Evolutionary conservation across 1,140 invertebrate genomes (phyloP), one percentile per base, ranked within the genome.

Genomic region (Drosophila miranda): DNA sequence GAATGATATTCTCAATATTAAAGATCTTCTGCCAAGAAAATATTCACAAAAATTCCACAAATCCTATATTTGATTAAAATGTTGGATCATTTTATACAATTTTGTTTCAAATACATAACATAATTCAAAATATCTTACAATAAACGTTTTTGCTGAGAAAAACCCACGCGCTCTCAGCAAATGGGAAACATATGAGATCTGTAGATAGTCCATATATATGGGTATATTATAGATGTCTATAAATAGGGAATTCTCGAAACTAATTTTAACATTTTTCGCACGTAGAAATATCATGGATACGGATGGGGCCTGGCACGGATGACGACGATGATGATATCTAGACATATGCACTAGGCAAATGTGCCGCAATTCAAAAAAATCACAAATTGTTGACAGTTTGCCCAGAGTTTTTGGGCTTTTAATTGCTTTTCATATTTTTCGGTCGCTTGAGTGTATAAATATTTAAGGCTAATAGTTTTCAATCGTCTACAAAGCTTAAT

Each of bases 281-380:
- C 73, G 77, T 81, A 81, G 66, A 59, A 53, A 60, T 51, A 43
- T 52, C 60, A 45, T 54, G 60, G 66, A 55, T 42, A 55, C 26
- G 53, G 42, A 14, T 42, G 46, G 11, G 60, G 34, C 43, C 56
- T 49, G 34, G 43, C 21, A 23, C 13, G 19, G 19, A 41, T 21
- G 50, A 53, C 5, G 23, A 26, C 13, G 69, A 72, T 49, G 72
- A 80, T 73, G 53, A 73, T 69, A 63, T 62, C 60, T 77, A 60
- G 77, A 77, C 81, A 81, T 64, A 77, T 84, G 77, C n/a, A n/a
- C n/a, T n/a, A n/a, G n/a, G n/a, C 77, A 69, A 86, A 86, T 80
- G 51, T 80, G 51, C 53, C 72, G 48, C 57, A 84, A 63, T 56
- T 84, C 64, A 64, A 70, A 81, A 81, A 86, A 86, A 84, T 84